Conservation (phyloP, 2,113 vertebrate species). For the Lamprotornis superbus region DNA sequence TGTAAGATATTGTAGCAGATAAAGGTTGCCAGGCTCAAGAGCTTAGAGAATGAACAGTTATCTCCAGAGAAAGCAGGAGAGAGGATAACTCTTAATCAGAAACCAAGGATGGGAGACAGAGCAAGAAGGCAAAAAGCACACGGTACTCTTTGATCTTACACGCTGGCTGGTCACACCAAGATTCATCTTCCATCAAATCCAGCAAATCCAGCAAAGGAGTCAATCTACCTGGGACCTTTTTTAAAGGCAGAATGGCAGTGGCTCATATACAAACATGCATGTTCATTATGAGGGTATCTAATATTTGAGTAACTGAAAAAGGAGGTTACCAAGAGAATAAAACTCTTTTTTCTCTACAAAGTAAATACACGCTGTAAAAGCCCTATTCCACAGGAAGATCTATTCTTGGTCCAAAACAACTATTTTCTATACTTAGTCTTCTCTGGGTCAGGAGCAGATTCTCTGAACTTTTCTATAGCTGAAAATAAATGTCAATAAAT, state of each 20-base stretch:
- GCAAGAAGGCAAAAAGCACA: neutral
- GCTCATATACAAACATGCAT: neutral
- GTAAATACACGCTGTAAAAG: neutral
- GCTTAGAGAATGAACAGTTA: neutral
- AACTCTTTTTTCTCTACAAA: neutral
- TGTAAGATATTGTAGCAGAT: neutral
- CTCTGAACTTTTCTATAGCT: neutral
- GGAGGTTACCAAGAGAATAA: neutral
- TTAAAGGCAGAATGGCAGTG: neutral
- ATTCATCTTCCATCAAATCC: neutral
- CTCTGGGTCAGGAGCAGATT: neutral
- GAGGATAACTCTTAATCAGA: neutral
- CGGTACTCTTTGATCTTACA: neutral
- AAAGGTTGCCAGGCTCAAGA: neutral
- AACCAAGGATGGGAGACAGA: neutral
- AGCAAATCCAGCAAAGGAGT: neutral
- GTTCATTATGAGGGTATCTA: neutral
- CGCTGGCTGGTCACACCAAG: neutral
- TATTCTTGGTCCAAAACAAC: neutral
- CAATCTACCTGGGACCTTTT: neutral
- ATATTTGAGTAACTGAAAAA: neutral
- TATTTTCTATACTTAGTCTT: neutral
- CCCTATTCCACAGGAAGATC: neutral
- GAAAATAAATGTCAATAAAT: neutral
- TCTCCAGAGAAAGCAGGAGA: neutral